Conservation (phyloP, 53 echinoderm and acorn worm genomes). For the Mesocentrotus franciscanus region DNA sequence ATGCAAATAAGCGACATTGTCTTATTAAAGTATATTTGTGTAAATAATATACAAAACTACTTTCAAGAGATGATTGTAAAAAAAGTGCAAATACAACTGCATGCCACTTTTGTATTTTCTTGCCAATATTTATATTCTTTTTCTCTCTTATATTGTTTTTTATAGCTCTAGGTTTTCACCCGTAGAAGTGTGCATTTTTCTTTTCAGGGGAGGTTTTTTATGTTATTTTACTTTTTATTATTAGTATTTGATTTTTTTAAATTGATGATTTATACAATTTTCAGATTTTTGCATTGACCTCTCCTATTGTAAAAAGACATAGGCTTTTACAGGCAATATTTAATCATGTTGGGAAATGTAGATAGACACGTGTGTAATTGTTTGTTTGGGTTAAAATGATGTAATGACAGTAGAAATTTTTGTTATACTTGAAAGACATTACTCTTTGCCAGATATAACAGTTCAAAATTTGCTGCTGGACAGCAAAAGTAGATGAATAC, state of each 20-base stretch:
- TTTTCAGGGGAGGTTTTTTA: neutral
- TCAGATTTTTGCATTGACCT: neutral
- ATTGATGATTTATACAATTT: neutral
- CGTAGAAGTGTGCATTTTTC: neutral
- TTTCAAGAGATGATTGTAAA: conserved; percentile 22
- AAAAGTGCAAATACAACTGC: conserved; percentile 65
- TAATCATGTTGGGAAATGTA: neutral
- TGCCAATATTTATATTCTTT: conserved; percentile 63
- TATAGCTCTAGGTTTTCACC: neutral
- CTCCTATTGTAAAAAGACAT: neutral
- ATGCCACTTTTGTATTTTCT: conserved; percentile 67
- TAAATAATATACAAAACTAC: conserved; percentile 45
- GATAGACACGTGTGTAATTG: neutral
- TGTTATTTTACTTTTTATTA: neutral
- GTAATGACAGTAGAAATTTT: neutral
- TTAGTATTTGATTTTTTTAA: too few species aligned
- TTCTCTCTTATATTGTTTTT: neutral
- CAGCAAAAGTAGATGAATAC: neutral
- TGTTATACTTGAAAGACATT: neutral
- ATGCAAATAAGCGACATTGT: conserved; percentile 25
- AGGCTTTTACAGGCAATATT: neutral
- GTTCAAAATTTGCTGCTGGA: conserved; percentile 29
- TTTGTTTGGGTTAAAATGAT: neutral
- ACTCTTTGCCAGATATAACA: neutral
- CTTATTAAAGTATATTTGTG: conserved; percentile 1